These are phyloP conservation scores for Charanyca ferruginea DNA, from an alignment of 2,888 invertebrate genomes.

Conservation along the genomic window DNA sequence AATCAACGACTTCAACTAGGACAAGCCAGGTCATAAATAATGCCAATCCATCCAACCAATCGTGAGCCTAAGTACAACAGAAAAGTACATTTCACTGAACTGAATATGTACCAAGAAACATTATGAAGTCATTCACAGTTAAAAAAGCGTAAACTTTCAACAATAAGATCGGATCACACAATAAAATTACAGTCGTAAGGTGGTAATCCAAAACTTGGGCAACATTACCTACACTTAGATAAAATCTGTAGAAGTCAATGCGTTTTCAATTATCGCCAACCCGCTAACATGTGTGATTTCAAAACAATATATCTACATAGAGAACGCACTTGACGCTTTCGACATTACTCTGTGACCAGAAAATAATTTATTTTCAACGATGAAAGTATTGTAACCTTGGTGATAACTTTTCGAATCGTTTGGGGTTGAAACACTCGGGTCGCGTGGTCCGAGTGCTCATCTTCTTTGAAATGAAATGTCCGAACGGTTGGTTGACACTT, in stretches of 20 bases:
- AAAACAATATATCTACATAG: slow-evolving; percentile 75
- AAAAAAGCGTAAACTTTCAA: slow-evolving; percentile 26
- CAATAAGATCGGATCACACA: slow-evolving; percentile 53
- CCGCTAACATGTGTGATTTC: slow-evolving; percentile 78
- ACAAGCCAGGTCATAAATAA: too few relatives aligned
- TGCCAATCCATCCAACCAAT: too few relatives aligned
- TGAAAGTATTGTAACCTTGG: too few relatives aligned
- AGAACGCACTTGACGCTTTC: slow-evolving; percentile 64
- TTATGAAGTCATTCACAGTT: slow-evolving; percentile 47
- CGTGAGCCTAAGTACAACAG: background rate
- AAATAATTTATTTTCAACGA: background rate
- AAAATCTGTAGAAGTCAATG: slow-evolving; percentile 69
- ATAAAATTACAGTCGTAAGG: slow-evolving; percentile 64
- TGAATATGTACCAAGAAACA: background rate
- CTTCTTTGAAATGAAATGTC: too few relatives aligned
- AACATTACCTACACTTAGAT: slow-evolving; percentile 57
- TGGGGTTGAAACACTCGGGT: too few relatives aligned
- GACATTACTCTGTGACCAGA: slow-evolving; percentile 38
- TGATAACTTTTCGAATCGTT: too few relatives aligned
- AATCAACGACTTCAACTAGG: too few relatives aligned
- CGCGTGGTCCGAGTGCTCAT: too few relatives aligned
- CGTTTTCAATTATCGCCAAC: slow-evolving; percentile 83
- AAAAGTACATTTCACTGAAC: background rate
- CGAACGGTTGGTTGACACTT: too few relatives aligned
- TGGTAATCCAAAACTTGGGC: slow-evolving; percentile 47